Evolutionary conservation across 2,888 invertebrate genomes (phyloP), one percentile per base, ranked within the genome.

Genomic region (Melanargia galathea): DNA sequence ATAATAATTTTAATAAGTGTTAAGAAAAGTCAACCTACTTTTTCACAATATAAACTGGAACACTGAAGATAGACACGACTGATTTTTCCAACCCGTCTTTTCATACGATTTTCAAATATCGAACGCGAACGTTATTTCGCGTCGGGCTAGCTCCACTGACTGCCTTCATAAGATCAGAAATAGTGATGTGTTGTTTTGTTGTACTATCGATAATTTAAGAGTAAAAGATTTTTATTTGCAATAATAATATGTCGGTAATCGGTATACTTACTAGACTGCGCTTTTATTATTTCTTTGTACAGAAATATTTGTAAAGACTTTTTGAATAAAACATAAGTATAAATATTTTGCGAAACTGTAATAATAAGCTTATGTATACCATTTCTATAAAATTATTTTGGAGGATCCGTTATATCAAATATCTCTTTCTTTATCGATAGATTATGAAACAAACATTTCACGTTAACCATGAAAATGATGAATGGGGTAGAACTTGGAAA

Each of bases 101-200:
- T 68, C 72, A 71, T 74, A 67, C 73, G 70, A 72, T 70, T 70
- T 77, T 75, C 65, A 67, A 76, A 73, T 68, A 70, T 70, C 67
- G 71, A 74, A 72, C 81, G 79, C 83, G 74, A 73, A 75, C 84
- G 77, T 73, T 78, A 81, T 76, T 80, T 73, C 81, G 77, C 84
- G 77, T 70, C 81, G 79, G 73, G 71, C 75, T 82, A 78, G 70
- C 78, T 82, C 74, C 75, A 80, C 82, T 76, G 79, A 89, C 86
- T 87, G 82, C 75, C 80, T 79, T 77, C 75, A 75, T 78, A 74
- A 75, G 77, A 71, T 70, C 70, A 70, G 67, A 67, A 64, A 61
- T 83, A 86, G 85, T 71, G 87, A 76, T 76, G 87, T 63, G 70
- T 71, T 73, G 61, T 61, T 56, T 66, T 54, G 62, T 59, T 67